A percentile compares a stretch with the other conserved stretches of the same genome.
Evolutionary conservation across 2,888 invertebrate species (phyloP).

Genomic region (Crioceris asparagi): DNA sequence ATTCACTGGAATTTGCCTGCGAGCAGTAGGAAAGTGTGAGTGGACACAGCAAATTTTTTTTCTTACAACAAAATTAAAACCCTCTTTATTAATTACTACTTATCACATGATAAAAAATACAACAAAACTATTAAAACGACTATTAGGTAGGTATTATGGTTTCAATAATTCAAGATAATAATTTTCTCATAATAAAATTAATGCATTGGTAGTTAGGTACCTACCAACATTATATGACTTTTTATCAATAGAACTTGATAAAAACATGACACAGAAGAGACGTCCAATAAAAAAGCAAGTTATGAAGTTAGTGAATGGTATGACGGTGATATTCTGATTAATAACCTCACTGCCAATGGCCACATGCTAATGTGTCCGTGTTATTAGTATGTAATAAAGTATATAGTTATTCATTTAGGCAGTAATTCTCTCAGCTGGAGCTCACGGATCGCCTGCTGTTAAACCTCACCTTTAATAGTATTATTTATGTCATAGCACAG

Average conservation of each 20-base stretch:
- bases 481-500: conserved; percentile 36
- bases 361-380: conserved; percentile 38
- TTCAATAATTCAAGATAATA: too few relatives aligned
- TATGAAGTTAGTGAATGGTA: conserved; percentile 19
- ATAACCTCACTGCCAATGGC: conserved; percentile 28
- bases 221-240: too few relatives aligned
- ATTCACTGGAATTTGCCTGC: too few relatives aligned
- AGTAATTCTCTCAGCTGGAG: conserved; percentile 40
- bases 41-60: too few relatives aligned
- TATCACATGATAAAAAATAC: too few relatives aligned
- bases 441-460: conserved; percentile 36
- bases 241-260: conserved; percentile 16
- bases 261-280: conserved; percentile 10
- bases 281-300: conserved; percentile 19
- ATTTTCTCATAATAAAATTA: too few relatives aligned
- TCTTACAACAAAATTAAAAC: too few relatives aligned
- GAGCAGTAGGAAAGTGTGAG: too few relatives aligned
- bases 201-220: too few relatives aligned
- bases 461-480: conserved; percentile 42
- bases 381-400: conserved; percentile 42
- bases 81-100: too few relatives aligned
- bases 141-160: too few relatives aligned
- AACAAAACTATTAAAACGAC: too few relatives aligned
- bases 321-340: conserved; percentile 31
- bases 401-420: conserved; percentile 41